Base-by-base conservation (phyloP, 2,888 invertebrate species). In the Emmelina monodactyla region DNA sequence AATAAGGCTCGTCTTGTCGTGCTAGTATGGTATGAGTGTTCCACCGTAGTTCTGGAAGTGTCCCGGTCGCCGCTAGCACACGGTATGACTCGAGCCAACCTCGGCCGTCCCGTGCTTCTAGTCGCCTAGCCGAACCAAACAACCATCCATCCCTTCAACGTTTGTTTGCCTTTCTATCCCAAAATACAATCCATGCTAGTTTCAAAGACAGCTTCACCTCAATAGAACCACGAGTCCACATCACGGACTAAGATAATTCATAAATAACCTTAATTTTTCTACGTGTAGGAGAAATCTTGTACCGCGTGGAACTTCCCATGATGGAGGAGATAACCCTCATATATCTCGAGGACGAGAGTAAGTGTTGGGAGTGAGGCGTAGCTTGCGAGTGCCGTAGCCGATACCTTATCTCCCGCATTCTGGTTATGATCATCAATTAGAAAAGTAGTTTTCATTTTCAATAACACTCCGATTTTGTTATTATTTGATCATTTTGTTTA, bases 271-370 rank as follows among this genome's bases (percentile, higher is more conserved):
- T 71, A 72, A 79, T 80, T 78, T 81, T 81, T 81, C 69, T 81
- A 79, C 78, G 76, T 81, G 70, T 81, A 81, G 88, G 88, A 84
- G 91, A 91, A 88, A 91, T 91, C 87, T 90, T 91, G 88, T 91
- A 89, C 85, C 90, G 91, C 84, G 91, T 91, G 88, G 90, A 91
- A 87, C 89, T 91, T 85, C 91, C 91, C 82, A 88, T 91, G 88
- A 90, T 91, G 91, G 91, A 91, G 88, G 91, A 91, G 87, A 90
- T 91, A 83, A 91, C 91, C 82, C 88, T 91, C 86, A 91, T 91
- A 85, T 91, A 91, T 89, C 88, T 91, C 89, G 91, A 91, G 88
- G 90, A 91, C 88, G 87, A 86, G 83, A 83, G 85, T 85, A 85
- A 85, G 85, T 85, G 75, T 68, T 73, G 79, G 81, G 80, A 79